These are phyloP conservation scores for Elegia similella DNA, from an alignment of 2,888 invertebrate genomes.

Conservation along the genomic window DNA sequence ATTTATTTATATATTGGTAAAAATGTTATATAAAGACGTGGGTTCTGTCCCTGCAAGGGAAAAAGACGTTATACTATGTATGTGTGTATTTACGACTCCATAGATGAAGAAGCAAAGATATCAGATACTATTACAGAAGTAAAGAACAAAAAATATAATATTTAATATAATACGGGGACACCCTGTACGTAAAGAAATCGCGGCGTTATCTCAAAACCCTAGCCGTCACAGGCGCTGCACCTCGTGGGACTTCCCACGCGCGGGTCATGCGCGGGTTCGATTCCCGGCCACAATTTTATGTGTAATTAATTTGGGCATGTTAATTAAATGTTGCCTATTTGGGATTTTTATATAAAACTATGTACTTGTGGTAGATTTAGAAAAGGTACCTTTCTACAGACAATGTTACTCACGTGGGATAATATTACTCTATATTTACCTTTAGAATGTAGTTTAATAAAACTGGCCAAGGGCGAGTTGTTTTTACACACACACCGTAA, in stretches of 20 bases:
- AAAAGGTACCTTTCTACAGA: too few relatives aligned
- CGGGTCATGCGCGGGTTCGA: conserved; percentile 17
- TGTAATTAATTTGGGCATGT: conserved; percentile 13
- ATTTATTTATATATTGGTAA: too few relatives aligned
- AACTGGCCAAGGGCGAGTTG: too few relatives aligned
- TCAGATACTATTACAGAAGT: neutral
- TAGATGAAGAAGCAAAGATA: neutral
- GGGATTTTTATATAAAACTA: neutral
- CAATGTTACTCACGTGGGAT: too few relatives aligned
- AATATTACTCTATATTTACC: too few relatives aligned
- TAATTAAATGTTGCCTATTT: conserved; percentile 2
- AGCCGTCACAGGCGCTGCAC: conserved; percentile 38
- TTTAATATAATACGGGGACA: conserved; percentile 3
- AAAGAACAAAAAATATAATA: neutral
- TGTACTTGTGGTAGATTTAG: neutral
- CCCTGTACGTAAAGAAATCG: conserved; percentile 24
- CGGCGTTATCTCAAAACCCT: conserved; percentile 40
- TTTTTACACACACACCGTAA: too few relatives aligned
- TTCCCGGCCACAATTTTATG: conserved; percentile 13
- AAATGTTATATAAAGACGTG: too few relatives aligned
- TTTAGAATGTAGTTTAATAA: too few relatives aligned
- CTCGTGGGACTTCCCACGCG: conserved; percentile 42
- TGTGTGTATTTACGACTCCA: too few relatives aligned
- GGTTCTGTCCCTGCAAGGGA: too few relatives aligned
- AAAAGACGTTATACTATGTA: too few relatives aligned